Evolutionary conservation across 2,113 vertebrate genomes (phyloP).

Genomic region (Cichladusa arquata): DNA sequence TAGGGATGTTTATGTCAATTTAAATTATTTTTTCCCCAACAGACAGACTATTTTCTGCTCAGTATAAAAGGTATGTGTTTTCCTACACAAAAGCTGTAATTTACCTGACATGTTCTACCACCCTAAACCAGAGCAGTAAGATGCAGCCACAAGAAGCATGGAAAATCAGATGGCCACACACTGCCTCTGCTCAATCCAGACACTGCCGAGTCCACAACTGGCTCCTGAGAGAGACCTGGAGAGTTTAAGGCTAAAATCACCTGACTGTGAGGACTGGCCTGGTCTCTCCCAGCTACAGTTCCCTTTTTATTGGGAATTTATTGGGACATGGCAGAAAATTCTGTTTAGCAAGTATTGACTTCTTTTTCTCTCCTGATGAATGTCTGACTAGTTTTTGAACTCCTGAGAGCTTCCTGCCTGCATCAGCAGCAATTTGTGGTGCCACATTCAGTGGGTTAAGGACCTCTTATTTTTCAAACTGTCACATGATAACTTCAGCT

Average conservation of each 20-base stretch:
- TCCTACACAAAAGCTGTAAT: neutral
- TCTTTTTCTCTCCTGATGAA: neutral
- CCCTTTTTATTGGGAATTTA: neutral
- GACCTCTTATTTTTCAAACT: neutral
- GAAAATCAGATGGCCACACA: neutral
- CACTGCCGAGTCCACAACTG: rapidly evolving
- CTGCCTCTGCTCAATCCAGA: neutral
- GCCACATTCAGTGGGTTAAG: neutral
- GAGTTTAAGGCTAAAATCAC: neutral
- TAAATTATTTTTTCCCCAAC: neutral
- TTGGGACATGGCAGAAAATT: neutral
- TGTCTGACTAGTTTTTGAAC: neutral
- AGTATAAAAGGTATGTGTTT: neutral
- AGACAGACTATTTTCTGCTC: neutral
- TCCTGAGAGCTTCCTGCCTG: neutral
- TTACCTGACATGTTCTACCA: neutral
- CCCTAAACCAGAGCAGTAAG: neutral
- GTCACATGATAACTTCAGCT: neutral
- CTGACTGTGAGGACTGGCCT: neutral
- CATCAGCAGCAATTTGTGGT: neutral
- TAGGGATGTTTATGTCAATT: neutral
- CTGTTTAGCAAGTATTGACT: neutral
- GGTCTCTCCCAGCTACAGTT: neutral
- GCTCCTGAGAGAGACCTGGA: neutral
- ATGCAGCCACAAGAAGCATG: neutral